A percentile compares a stretch with the other conserved stretches of the same genome.
These are phyloP conservation scores for Charina bottae DNA, from an alignment of 2,113 vertebrate species.

Conservation along the genomic window DNA sequence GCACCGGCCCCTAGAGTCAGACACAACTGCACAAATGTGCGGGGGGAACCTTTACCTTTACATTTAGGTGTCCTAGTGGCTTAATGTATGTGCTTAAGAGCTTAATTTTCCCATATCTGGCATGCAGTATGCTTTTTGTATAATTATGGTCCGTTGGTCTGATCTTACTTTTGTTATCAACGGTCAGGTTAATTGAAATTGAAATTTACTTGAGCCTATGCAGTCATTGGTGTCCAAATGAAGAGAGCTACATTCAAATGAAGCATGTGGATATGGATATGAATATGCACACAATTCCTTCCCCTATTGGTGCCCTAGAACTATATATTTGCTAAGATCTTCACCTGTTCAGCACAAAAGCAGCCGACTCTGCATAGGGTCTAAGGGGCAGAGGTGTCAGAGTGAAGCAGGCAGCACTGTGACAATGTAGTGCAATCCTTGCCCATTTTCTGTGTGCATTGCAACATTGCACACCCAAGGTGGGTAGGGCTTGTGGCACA, in stretches of 20 bases:
- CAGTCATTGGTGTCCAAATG: background rate
- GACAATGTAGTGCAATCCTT: background rate
- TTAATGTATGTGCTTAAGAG: too few relatives aligned
- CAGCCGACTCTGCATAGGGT: background rate
- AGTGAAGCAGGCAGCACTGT: background rate
- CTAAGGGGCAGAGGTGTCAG: background rate
- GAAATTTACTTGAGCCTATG: background rate
- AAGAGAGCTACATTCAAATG: background rate
- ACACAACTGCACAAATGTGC: too few relatives aligned
- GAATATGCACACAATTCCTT: background rate
- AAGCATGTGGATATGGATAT: background rate
- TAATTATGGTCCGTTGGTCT: too few relatives aligned
- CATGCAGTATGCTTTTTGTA: too few relatives aligned
- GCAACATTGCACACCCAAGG: background rate
- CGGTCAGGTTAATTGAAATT: background rate
- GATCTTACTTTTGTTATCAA: background rate
- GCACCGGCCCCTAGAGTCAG: too few relatives aligned
- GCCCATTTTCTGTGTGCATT: background rate
- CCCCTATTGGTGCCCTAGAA: background rate
- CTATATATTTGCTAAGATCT: background rate
- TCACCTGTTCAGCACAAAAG: background rate
- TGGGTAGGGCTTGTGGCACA: background rate
- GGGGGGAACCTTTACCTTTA: too few relatives aligned
- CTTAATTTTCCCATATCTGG: too few relatives aligned
- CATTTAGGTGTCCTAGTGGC: too few relatives aligned